Conservation (phyloP, 1,140 invertebrate species). For the Drosophila truncata region DNA sequence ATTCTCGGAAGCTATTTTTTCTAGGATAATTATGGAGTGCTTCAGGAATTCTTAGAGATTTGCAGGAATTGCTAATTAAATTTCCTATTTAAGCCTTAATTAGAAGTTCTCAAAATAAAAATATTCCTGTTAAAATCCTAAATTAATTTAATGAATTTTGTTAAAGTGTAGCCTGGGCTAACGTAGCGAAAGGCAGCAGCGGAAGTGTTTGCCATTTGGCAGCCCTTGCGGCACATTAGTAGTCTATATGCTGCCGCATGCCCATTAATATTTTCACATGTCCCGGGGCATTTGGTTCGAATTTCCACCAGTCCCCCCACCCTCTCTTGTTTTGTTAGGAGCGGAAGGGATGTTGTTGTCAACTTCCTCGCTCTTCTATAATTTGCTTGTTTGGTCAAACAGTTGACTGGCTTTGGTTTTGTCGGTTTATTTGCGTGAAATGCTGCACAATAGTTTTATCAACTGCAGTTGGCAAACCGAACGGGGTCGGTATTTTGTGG, state of each 20-base stretch:
- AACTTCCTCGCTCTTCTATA: slow-evolving; percentile 33
- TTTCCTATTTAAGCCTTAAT: neutral
- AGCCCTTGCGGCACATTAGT: slow-evolving; percentile 81
- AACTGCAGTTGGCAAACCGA: slow-evolving; percentile 19
- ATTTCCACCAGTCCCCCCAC: neutral
- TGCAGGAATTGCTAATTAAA: neutral
- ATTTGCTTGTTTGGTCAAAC: slow-evolving; percentile 64
- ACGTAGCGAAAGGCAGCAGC: slow-evolving; percentile 27
- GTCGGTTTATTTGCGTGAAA: slow-evolving; percentile 37
- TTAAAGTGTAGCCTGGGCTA: slow-evolving; percentile 18
- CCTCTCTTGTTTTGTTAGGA: slow-evolving; percentile 1
- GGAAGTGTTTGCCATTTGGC: slow-evolving; percentile 80
- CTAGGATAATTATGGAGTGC: neutral
- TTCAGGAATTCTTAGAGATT: neutral
- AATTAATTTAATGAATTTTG: neutral
- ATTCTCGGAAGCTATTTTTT: neutral
- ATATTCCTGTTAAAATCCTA: neutral
- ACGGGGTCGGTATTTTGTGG: slow-evolving; percentile 18
- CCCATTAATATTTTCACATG: slow-evolving; percentile 79
- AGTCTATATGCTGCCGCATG: slow-evolving; percentile 76
- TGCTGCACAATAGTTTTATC: slow-evolving; percentile 52
- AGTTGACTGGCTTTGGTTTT: slow-evolving; percentile 68
- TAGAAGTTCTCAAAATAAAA: neutral
- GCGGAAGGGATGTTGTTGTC: slow-evolving; percentile 1
- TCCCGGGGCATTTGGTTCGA: slow-evolving; percentile 21